phyloP scores from a whole-genome alignment of 2,113 vertebrate species.

The Epinephelus cyanopodus region DNA sequence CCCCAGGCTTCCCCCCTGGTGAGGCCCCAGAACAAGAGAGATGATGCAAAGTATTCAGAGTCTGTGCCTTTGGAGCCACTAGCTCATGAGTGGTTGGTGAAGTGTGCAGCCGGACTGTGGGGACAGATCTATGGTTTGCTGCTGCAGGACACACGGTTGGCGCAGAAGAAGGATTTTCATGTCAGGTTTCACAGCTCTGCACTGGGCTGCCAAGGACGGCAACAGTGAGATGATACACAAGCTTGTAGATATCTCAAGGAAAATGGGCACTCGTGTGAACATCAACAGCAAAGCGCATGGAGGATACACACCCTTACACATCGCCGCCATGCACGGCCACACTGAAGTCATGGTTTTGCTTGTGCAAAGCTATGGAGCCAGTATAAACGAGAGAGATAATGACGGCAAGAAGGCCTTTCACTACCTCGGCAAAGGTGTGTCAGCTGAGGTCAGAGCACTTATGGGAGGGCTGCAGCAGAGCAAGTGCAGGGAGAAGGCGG shows the following conservation, averaged over 20 bases:
- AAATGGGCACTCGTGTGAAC: slow-evolving; percentile 78
- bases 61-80: slow-evolving; percentile 86
- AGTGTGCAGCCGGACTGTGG: slow-evolving; percentile 89
- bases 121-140: slow-evolving; percentile 88
- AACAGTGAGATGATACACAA: slow-evolving; percentile 87
- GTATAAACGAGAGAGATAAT: slow-evolving; percentile 88
- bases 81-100: slow-evolving; percentile 93
- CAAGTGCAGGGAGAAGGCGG: slow-evolving; percentile 75
- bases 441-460: slow-evolving; percentile 82
- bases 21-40: slow-evolving; percentile 71
- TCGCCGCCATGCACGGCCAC: slow-evolving; percentile 92
- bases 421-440: slow-evolving; percentile 85
- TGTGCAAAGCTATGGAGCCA: slow-evolving; percentile 87
- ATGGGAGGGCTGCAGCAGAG: slow-evolving; percentile 85
- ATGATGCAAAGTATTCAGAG: slow-evolving; percentile 75
- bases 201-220: slow-evolving; percentile 96
- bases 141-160: slow-evolving; percentile 86
- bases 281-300: slow-evolving; percentile 89
- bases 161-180: slow-evolving; percentile 91
- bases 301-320: slow-evolving; percentile 94
- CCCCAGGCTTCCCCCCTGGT: slow-evolving; percentile 63
- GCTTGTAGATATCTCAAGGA: slow-evolving; percentile 84
- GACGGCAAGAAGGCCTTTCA: slow-evolving; percentile 92
- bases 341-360: slow-evolving; percentile 85
- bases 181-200: slow-evolving; percentile 93